Evolutionary conservation across 2,113 vertebrate genomes (phyloP).

Genomic region (Athene cunicularia): DNA sequence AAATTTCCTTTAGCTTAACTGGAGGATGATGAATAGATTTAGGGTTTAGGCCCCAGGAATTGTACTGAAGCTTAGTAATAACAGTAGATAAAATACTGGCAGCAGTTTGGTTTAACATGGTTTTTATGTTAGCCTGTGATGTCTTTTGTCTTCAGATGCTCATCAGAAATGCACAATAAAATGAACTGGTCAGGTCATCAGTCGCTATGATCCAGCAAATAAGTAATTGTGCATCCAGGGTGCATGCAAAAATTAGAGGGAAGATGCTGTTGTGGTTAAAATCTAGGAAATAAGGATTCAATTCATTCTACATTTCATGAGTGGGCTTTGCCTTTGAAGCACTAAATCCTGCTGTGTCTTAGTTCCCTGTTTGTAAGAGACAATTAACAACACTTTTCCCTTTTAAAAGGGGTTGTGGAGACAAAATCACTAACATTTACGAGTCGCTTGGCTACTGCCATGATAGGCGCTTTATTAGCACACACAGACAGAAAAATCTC

Average conservation of each 20-base stretch:
- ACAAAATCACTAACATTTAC: background rate
- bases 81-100: background rate
- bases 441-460: constrained; percentile 9
- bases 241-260: background rate
- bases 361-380: constrained; percentile 10
- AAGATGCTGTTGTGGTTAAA: background rate
- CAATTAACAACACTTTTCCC: background rate
- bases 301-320: background rate
- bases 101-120: background rate
- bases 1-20: background rate
- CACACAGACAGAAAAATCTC: background rate
- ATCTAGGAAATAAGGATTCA: background rate
- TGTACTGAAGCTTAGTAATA: background rate
- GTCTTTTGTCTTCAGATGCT: background rate
- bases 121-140: background rate
- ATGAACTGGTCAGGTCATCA: background rate
- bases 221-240: background rate
- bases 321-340: background rate
- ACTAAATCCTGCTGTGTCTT: background rate
- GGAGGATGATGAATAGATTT: background rate
- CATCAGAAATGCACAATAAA: background rate
- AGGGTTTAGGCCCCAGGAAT: background rate
- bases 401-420: background rate
- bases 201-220: background rate
- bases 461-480: background rate